Evolutionary conservation across 2,797 vertebrate genomes (phyloP), one percentile per base, ranked within the genome.

Genomic region (Epinephelus coioides): DNA sequence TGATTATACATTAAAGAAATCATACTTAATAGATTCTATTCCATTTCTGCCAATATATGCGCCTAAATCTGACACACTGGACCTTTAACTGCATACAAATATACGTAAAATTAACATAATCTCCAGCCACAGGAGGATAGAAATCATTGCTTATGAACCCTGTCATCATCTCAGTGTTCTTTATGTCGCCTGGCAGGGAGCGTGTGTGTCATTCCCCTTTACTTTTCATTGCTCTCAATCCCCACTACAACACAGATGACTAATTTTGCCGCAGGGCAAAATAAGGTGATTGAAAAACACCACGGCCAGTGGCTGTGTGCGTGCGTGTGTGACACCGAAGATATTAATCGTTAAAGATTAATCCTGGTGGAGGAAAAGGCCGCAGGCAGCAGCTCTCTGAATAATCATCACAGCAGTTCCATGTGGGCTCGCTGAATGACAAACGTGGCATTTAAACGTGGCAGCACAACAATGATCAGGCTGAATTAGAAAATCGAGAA

Each of bases 391-490:
- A 14, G 73, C 74, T 86, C 53, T 27, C 47, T 82, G 90, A 85
- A 88, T 88, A 88, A 68, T 78, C 78, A 87, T 82, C 69, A 59
- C 73, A 67, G 14, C 34, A 51, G 62, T 46, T 50, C 71, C 27
- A 51, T 44, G 76, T 79, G 69, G 76, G 74, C 19, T 82, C 34
- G 9, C 60, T 70, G 73, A 84, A 72, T 78, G 77, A 91, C 80
- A 88, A 89, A 86, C 34, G n/a, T 78, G 89, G 56, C 85, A 83
- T 85, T 92, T 89, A 81, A 76, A 84, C 15, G 18, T 63, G 78
- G 72, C 85, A 80, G 61, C 75, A 56, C 62, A 56, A 81, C 78
- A 85, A 47, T 5, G 38, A 82, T 18, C 30, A 0, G 62, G 19
- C 25, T 30, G 57, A 62, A 63, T 64, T 12, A 4, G 7, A 78